Percentiles rank a stretch among this genome's conserved stretches.
These are phyloP conservation scores for Chrysochloris asiatica DNA, from an alignment of 2,113 vertebrate species.

Conservation along the genomic window DNA sequence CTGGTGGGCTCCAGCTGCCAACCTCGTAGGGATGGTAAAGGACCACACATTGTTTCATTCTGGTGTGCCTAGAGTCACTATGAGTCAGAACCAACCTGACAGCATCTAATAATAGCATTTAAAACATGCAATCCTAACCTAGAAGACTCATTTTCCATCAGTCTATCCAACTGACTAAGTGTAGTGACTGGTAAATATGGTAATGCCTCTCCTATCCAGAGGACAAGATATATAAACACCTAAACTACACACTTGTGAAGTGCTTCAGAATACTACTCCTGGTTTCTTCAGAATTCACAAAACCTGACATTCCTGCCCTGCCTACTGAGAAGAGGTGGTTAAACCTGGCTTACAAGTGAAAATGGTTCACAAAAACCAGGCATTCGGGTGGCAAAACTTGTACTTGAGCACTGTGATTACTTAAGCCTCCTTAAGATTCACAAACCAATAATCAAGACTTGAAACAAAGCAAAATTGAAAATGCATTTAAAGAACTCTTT, in stretches of 20 bases:
- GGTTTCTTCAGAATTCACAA: neutral
- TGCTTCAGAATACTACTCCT: neutral
- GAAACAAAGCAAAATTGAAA: conserved; percentile 37
- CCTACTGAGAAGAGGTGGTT: neutral
- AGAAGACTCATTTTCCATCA: too few relatives aligned
- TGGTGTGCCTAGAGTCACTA: too few relatives aligned
- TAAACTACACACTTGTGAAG: neutral
- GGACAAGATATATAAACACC: neutral
- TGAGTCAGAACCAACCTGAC: too few relatives aligned
- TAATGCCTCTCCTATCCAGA: neutral
- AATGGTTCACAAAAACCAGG: conserved; percentile 32
- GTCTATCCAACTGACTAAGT: too few relatives aligned
- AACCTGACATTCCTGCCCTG: neutral
- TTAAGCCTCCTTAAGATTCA: neutral
- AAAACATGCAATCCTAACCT: too few relatives aligned
- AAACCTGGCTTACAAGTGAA: neutral
- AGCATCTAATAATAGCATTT: too few relatives aligned
- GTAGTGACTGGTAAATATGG: neutral
- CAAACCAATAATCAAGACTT: conserved; percentile 43
- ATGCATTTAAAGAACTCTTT: conserved; percentile 36
- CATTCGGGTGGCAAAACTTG: neutral
- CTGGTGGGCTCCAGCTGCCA: too few relatives aligned
- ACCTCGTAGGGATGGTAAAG: too few relatives aligned
- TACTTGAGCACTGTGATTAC: neutral
- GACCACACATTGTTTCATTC: too few relatives aligned